Base-by-base conservation (phyloP, 2,797 vertebrate genomes). In the Coregonus suidteri region DNA sequence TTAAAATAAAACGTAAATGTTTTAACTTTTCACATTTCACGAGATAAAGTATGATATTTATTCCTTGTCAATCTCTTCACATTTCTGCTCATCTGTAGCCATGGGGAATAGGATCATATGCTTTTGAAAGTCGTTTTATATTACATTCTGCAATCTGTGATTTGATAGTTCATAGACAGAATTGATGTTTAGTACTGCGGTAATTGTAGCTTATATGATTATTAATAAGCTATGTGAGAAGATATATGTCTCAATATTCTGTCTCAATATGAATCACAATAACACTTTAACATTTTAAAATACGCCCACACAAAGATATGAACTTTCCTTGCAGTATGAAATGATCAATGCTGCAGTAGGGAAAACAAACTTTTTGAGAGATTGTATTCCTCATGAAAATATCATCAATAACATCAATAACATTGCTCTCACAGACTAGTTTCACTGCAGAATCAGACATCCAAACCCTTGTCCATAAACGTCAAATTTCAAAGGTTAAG, bases 1-100 rank as follows among this genome's bases (percentile, higher is more conserved):
- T n/a, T n/a, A n/a, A 41, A 41, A 16, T 47, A 47, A 70, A 71
- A 71, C n/a, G 9, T n/a, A 71, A 71, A 71, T 71, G 9, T 71
- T 71, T 37, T 51, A 20, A 62, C 59, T 25, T 62, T 62, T 62
- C 20, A 62, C 59, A 62, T 62, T 56, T 56, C 54, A 18, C 16
- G 4, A 56, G n/a, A 47, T 47, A 47, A 25, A 62, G 59, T 25
- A 25, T 9, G 7, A 25, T 25, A 62, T 25, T 20, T 25, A 6
- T 62, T 25, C 59, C 20, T 62, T 25, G n/a, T 20, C n/a, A 9
- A 25, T 59, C 59, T 62, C 59, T 3, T 20, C 6, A 2, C 59
- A 25, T 3, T 11, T 62, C 7, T 62, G 20, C 20, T 25, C n/a
- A 11, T 6, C n/a, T 62, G 59, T 62, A 62, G 59, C 9, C 20